Conservation (phyloP, 2,113 vertebrate species). For the Indicator indicator region DNA sequence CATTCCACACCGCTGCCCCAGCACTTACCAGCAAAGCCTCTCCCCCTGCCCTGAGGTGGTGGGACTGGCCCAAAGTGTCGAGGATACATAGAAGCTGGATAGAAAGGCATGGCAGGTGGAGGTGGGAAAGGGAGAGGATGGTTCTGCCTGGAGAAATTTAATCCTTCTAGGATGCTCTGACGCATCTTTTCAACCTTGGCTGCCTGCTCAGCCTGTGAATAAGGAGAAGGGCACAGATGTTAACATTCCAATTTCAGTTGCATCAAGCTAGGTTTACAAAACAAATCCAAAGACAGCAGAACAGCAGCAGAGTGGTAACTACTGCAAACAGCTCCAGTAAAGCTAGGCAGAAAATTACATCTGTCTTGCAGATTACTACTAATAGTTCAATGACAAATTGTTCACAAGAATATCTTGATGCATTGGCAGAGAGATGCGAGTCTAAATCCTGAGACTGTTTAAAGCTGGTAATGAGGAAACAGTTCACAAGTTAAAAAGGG, state of each 20-base stretch:
- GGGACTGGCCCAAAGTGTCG: slow-evolving; percentile 87
- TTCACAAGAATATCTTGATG: not conserved
- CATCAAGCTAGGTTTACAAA: not conserved
- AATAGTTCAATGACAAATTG: not conserved
- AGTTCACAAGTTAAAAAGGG: not conserved
- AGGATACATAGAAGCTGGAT: slow-evolving; percentile 86
- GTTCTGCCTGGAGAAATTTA: slow-evolving; percentile 89
- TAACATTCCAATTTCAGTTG: not conserved
- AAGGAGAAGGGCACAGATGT: slow-evolving; percentile 41
- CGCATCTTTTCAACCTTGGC: slow-evolving; percentile 96
- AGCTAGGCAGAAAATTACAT: not conserved
- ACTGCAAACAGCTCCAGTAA: not conserved
- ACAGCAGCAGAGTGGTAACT: not conserved
- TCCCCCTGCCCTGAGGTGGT: slow-evolving; percentile 85
- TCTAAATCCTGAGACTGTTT: not conserved
- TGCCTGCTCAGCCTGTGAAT: slow-evolving; percentile 87
- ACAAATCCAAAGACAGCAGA: not conserved
- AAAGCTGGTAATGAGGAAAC: not conserved
- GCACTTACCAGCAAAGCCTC: slow-evolving; percentile 87
- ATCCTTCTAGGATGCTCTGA: slow-evolving; percentile 94
- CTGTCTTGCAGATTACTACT: not conserved
- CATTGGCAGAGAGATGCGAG: not conserved
- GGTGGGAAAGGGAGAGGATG: slow-evolving; percentile 88
- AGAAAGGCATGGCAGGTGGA: slow-evolving; percentile 91
- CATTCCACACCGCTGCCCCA: fast-evolving